These are phyloP conservation scores for Papilio machaon DNA, from an alignment of 1,140 invertebrate genomes.

Conservation along the genomic window DNA sequence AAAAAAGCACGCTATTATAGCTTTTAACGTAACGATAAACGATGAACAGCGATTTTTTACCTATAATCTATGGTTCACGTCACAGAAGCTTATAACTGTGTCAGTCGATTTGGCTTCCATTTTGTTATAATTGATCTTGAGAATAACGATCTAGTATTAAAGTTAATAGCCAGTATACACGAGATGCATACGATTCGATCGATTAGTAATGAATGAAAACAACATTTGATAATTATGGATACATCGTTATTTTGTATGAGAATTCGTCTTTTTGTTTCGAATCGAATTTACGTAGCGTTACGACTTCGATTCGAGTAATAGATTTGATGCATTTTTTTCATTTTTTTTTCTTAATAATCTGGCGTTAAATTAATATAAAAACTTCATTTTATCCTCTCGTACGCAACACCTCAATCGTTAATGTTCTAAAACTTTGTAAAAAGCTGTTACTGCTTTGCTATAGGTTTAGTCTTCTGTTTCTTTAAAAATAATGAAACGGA, in stretches of 20 bases:
- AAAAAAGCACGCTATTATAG: constrained; percentile 45
- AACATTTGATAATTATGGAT: constrained; percentile 32
- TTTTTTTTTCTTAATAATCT: background rate
- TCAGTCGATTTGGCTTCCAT: constrained; percentile 65
- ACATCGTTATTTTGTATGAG: constrained; percentile 26
- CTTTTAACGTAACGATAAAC: constrained; percentile 47
- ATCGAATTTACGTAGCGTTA: constrained; percentile 34
- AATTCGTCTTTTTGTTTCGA: constrained; percentile 24
- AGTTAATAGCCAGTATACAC: constrained; percentile 50
- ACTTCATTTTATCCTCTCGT: background rate
- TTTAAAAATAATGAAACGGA: too few relatives aligned
- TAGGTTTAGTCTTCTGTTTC: too few relatives aligned
- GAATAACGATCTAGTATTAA: constrained; percentile 46
- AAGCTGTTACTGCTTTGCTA: too few relatives aligned
- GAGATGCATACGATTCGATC: constrained; percentile 43
- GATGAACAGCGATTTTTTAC: constrained; percentile 70
- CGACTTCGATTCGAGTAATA: constrained; percentile 30
- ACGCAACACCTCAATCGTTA: background rate
- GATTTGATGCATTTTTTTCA: constrained; percentile 7
- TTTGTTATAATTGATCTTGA: constrained; percentile 66
- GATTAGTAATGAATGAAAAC: constrained; percentile 34
- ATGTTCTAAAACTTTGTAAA: too few relatives aligned
- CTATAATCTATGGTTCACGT: constrained; percentile 58
- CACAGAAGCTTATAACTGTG: constrained; percentile 70
- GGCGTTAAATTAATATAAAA: constrained; percentile 1